A percentile compares a stretch with the other conserved stretches of the same genome.
phyloP scores from a whole-genome alignment of 2,888 invertebrate genomes.

The Tachystola acroxantha region DNA sequence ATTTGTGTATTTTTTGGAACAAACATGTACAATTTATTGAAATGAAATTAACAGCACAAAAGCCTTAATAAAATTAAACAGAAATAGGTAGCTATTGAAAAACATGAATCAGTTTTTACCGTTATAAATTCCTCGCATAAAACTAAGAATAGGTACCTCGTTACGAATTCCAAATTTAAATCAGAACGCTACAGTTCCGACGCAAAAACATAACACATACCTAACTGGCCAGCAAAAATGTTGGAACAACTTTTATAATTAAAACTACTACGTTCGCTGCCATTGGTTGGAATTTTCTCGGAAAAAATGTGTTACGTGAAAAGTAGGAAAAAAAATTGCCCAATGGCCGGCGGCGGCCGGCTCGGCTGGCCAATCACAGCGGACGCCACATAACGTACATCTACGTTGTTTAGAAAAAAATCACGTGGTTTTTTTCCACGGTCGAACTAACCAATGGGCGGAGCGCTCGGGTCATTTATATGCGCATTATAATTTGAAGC shows the following conservation, averaged over 20 bases:
- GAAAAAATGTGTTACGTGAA: constrained; percentile 70
- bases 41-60: no score
- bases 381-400: constrained; percentile 55
- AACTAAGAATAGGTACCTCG: no score
- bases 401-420: constrained; percentile 71
- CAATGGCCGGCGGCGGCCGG: constrained; percentile 50
- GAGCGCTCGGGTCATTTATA: constrained; percentile 32
- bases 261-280: constrained; percentile 59
- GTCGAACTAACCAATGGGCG: constrained; percentile 59
- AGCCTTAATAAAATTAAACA: no score
- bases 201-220: constrained; percentile 24
- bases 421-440: constrained; percentile 70
- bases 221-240: constrained; percentile 34
- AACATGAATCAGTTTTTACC: no score
- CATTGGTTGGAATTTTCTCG: constrained; percentile 65
- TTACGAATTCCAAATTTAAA: constrained; percentile 15
- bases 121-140: no score
- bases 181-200: constrained; percentile 15
- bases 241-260: constrained; percentile 63
- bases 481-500: constrained; percentile 57
- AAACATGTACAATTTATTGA: no score
- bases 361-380: constrained; percentile 52
- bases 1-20: background rate
- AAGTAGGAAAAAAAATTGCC: constrained; percentile 68
- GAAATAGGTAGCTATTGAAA: no score